Percentiles rank a stretch among this genome's conserved stretches.
These are phyloP conservation scores for Oikopleura vanhoeffeni DNA, from an alignment of 23 tunicate genomes.

Conservation along the genomic window DNA sequence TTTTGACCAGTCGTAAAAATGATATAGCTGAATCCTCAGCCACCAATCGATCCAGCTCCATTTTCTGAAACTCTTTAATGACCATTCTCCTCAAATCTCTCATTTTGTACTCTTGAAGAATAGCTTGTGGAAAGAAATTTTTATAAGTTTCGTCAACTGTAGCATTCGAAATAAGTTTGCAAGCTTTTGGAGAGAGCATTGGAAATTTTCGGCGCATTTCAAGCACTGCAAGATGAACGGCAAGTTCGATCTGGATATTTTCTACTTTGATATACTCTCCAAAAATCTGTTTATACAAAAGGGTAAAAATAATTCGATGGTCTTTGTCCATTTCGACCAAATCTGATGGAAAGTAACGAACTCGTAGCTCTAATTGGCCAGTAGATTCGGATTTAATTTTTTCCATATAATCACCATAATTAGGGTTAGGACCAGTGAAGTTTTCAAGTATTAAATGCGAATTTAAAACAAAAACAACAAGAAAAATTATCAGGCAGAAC, in stretches of 20 bases:
- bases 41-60: background rate
- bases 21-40: background rate
- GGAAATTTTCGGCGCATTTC: conserved; percentile 2
- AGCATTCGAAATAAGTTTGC: background rate
- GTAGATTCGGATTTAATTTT: background rate
- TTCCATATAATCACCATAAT: background rate
- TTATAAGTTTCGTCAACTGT: background rate
- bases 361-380: background rate
- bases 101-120: background rate
- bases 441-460: no score
- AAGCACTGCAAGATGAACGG: background rate
- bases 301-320: background rate
- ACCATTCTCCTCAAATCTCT: background rate
- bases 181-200: background rate
- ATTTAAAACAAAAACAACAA: no score
- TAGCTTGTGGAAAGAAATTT: background rate
- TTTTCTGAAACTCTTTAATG: conserved; percentile 3
- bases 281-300: background rate
- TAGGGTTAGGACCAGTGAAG: no score
- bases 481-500: no score
- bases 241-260: background rate
- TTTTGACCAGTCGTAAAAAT: background rate
- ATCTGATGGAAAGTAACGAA: background rate
- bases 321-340: background rate
- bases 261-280: background rate